These are phyloP conservation scores for Sinhomidia bicolor DNA, from an alignment of 2,888 invertebrate species.

Conservation along the genomic window DNA sequence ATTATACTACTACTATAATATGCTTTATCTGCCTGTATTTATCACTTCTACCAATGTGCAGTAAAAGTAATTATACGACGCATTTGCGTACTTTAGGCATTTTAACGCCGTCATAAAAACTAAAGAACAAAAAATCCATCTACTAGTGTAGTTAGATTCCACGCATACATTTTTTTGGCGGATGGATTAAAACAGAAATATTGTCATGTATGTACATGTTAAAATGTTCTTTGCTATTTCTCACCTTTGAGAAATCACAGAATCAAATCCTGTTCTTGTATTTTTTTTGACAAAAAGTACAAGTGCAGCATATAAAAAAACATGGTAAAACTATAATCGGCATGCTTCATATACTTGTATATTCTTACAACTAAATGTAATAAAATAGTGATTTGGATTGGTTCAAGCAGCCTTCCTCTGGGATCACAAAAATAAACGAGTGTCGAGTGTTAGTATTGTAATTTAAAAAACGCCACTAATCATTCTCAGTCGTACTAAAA, in stretches of 20 bases:
- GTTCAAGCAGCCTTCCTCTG: not conserved
- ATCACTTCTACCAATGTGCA: slow-evolving; percentile 35
- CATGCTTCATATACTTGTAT: not conserved
- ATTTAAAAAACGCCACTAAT: slow-evolving; percentile 65
- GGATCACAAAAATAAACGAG: not conserved
- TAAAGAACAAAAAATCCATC: slow-evolving; percentile 26
- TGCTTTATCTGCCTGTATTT: not conserved
- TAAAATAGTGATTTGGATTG: not conserved
- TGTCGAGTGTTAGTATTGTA: not conserved
- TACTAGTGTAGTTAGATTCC: too few species aligned
- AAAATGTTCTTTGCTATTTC: slow-evolving; percentile 47
- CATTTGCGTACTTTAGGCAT: too few species aligned
- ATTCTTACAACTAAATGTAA: too few species aligned
- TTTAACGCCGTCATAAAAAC: not conserved
- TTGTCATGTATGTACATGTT: slow-evolving; percentile 35
- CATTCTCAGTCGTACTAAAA: slow-evolving; percentile 55
- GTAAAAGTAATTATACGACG: slow-evolving; percentile 39
- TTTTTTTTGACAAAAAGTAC: not conserved
- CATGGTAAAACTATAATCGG: not conserved
- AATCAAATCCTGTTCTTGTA: not conserved
- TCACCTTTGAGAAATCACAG: slow-evolving; percentile 23
- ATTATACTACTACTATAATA: not conserved
- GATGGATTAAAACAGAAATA: too few species aligned
- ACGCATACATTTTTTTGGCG: too few species aligned
- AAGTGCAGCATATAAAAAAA: too few species aligned